Conservation (phyloP, 1,140 invertebrate species). For the Episyrphus balteatus region DNA sequence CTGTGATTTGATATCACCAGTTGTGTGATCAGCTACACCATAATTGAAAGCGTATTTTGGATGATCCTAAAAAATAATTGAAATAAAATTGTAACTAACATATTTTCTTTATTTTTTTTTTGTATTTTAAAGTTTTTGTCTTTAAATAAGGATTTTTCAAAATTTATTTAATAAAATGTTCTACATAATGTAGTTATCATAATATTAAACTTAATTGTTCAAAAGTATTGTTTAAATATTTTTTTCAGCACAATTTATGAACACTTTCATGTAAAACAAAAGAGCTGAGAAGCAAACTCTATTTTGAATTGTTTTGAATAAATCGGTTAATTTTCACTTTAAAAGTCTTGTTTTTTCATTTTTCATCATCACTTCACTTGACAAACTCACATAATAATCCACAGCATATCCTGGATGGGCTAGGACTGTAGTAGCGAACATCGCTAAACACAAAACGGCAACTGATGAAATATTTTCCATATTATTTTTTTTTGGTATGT, state of each 20-base stretch:
- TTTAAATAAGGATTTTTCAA: neutral
- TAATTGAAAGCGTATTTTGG: conserved; percentile 46
- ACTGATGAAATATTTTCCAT: conserved; percentile 31
- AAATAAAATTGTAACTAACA: neutral
- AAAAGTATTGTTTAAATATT: no score
- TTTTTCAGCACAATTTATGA: no score
- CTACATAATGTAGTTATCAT: no score
- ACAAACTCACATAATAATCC: conserved; percentile 36
- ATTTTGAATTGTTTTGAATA: no score
- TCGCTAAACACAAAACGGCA: conserved; percentile 22
- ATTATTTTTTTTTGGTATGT: conserved; percentile 9
- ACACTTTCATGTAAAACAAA: no score
- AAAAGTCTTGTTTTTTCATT: neutral
- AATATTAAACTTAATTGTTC: no score
- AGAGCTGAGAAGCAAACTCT: no score
- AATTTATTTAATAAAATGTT: neutral
- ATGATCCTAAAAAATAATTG: conserved; percentile 25
- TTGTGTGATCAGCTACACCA: conserved; percentile 41
- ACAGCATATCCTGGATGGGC: conserved; percentile 34
- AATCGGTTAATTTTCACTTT: neutral
- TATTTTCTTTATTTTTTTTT: no score
- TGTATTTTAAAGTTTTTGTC: no score
- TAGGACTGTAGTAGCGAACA: conserved; percentile 20
- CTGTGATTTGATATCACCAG: conserved; percentile 42
- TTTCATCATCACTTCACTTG: neutral